Conservation (phyloP, 2,797 vertebrate genomes). For the Brotula barbata region DNA sequence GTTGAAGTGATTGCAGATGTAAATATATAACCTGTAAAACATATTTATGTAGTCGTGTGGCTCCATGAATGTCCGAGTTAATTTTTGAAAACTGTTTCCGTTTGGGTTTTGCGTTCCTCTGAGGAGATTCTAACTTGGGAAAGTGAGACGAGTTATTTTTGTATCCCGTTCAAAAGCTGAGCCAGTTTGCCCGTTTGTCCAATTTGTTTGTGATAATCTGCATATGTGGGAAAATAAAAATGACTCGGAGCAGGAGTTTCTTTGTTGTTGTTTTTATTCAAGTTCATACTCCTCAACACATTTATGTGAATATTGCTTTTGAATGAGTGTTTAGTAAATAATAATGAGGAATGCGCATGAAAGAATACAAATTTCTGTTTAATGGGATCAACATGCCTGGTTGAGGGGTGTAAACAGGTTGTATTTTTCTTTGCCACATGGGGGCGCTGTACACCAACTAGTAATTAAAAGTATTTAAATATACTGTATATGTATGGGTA, state of each 20-base stretch:
- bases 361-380: not conserved
- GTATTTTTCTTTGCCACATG: too few relatives aligned
- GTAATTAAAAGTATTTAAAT: too few relatives aligned
- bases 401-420: too few relatives aligned
- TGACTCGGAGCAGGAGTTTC: constrained; percentile 3
- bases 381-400: too few relatives aligned
- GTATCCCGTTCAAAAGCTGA: constrained; percentile 5
- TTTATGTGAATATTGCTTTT: too few relatives aligned
- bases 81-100: constrained; percentile 26
- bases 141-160: constrained; percentile 59
- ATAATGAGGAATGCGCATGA: not conserved
- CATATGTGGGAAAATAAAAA: constrained; percentile 42
- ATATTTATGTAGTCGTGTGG: constrained; percentile 48
- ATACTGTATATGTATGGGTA: too few relatives aligned
- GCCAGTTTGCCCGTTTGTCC: constrained; percentile 38
- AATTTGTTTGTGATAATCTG: constrained; percentile 41
- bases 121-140: constrained; percentile 23
- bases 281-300: too few relatives aligned
- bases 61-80: constrained; percentile 35
- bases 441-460: too few relatives aligned
- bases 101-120: constrained; percentile 15
- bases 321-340: too few relatives aligned
- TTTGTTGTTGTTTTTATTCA: not conserved
- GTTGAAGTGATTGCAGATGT: constrained; percentile 43
- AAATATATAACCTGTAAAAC: constrained; percentile 28